phyloP scores from a whole-genome alignment of 2,888 invertebrate species.

The Acronicta alni region DNA sequence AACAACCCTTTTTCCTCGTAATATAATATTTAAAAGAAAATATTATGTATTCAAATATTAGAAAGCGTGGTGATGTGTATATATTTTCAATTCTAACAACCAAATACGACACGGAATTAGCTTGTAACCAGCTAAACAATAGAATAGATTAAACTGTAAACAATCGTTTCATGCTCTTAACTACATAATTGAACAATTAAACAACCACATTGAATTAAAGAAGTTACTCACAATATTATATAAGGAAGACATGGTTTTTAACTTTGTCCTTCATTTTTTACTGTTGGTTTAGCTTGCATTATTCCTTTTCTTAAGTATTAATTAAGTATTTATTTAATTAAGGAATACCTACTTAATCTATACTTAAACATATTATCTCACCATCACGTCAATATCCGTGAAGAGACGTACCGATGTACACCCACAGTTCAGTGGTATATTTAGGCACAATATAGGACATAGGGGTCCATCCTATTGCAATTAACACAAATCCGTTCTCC shows the following conservation, averaged over 20 bases:
- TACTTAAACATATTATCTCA: too few species aligned
- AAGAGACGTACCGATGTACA: too few species aligned
- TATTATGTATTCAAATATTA: constrained; percentile 16
- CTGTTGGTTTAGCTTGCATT: too few species aligned
- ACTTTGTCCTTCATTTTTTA: background rate
- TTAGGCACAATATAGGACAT: too few species aligned
- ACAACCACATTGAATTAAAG: constrained; percentile 15
- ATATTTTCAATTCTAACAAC: background rate
- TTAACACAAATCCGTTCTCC: too few species aligned
- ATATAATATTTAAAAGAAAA: constrained; percentile 6
- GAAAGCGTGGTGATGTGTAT: too few species aligned
- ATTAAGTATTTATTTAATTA: too few species aligned
- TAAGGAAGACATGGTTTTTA: constrained; percentile 3
- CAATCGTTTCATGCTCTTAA: constrained; percentile 34
- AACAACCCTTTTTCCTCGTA: background rate
- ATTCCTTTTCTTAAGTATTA: background rate
- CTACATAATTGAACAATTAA: constrained; percentile 46
- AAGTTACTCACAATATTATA: background rate
- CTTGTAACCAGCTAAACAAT: constrained; percentile 39
- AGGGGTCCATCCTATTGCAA: too few species aligned
- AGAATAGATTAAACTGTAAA: constrained; percentile 27
- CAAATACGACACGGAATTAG: constrained; percentile 29
- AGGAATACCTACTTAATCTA: too few species aligned
- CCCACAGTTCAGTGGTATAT: too few species aligned
- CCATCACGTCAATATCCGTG: too few species aligned